Evolutionary conservation across 2,797 vertebrate species (phyloP), one percentile per base, ranked within the genome.

Genomic region (Melanogrammus aeglefinus): DNA sequence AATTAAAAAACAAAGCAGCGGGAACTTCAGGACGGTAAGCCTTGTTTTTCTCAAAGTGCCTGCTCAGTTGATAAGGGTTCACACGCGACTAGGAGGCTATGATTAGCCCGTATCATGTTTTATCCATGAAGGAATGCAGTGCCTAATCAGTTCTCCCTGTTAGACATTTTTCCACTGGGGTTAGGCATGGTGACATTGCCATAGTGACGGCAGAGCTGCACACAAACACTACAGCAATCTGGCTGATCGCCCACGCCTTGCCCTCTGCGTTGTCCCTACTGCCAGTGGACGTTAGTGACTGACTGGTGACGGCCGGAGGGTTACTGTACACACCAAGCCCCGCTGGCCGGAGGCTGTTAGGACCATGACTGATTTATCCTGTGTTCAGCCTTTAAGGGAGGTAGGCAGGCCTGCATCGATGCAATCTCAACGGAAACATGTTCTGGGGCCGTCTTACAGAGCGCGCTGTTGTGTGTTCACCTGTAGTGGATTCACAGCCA

Each of bases 161-260:
- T 89, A 90, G 78, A 76, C 82, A 75, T 51, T 89, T 86, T 88
- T 89, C 86, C 86, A 84, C 84, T 88, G 81, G 66, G 80, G 85
- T 90, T 88, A 79, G 86, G 88, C 87, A 86, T 80, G 85, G 81
- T 82, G 89, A 91, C 84, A 71, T 86, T 88, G 85, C 85, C 78
- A 85, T 88, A 41, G 84, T 27, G 83, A 90, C 83, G 81, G 87
- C 85, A 89, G 76, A 86, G 88, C 31, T 33, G 31, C 83, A 88
- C 91, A 88, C 85, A 83, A 81, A 47, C 72, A 86, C 85, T 86
- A 86, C 75, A 78, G 81, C 44, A 85, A 82, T 80, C 44, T 90
- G 92, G 90, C 92, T 47, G 72, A 1, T 33, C 9, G 84, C 90
- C 91, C 86, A 88, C 82, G n/a, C 78, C 18, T 6, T 86, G 89